Evolutionary conservation across 2,888 invertebrate species (phyloP), one percentile per base, ranked within the genome.

Genomic region (Microctonus hyperodae): DNA sequence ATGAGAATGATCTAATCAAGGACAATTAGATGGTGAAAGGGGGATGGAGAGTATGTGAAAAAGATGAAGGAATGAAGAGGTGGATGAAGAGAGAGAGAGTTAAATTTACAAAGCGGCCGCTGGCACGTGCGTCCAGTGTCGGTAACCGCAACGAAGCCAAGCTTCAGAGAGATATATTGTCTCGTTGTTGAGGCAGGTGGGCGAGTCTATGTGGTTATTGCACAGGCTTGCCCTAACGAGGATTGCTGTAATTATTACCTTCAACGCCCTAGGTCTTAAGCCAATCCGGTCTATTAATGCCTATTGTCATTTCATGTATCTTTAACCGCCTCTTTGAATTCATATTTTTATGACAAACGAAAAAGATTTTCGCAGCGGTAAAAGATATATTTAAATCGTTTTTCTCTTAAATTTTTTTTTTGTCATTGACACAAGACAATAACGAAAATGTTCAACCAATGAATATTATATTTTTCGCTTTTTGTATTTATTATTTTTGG

Each of bases 221-320:
- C 44, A 44, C 44, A 44, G 44, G 16, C 44, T 16, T n/a, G 16
- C 69, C 70, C 79, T 80, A 80, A 80, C 79, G 75, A 79, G 76
- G 75, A 75, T 74, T 78, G 73, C 16, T n/a, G 76, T 80, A 80
- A 80, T 80, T 80, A 80, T 80, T 80, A 78, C 75, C 74, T 77
- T 74, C 77, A 77, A 79, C 77, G 78, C 76, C 67, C 72, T 77
- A 71, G 76, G 72, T 74, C 70, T 71, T 72, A 76, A 76, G 72
- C 75, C 37, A 56, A 33, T 10, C n/a, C 56, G 48, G 53, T 67
- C 68, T 62, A 70, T 70, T 71, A 68, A 68, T 63, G 59, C 65
- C 69, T 51, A 69, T 69, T 71, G 69, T 69, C 20, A 16, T 31
- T 25, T n/a, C 16, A 58, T 48, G 35, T 55, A 40, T 58, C 16